phyloP scores from a whole-genome alignment of 2,113 vertebrate species.

The Sturnus vulgaris region DNA sequence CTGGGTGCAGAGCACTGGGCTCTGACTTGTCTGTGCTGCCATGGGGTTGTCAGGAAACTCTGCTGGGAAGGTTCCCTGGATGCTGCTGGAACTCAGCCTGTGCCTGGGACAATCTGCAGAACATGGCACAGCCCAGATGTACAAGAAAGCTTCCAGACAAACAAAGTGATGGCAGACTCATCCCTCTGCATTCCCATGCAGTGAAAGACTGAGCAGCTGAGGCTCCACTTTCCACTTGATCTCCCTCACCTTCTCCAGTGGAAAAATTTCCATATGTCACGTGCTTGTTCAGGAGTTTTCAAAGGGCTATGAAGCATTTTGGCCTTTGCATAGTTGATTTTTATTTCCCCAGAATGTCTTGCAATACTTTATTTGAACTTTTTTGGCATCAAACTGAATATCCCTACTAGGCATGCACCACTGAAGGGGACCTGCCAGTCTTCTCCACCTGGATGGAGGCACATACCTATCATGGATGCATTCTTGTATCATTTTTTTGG shows the following conservation, averaged over 20 bases:
- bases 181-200: background rate
- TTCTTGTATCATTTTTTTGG: background rate
- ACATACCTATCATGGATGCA: background rate
- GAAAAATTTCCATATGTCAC: background rate
- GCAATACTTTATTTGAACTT: background rate
- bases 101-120: background rate
- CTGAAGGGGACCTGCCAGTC: background rate
- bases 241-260: background rate
- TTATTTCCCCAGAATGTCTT: background rate
- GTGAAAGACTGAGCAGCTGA: background rate
- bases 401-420: background rate
- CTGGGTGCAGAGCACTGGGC: accelerated
- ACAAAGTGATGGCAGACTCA: background rate
- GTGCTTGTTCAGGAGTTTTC: background rate
- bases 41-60: accelerated
- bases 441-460: background rate
- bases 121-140: background rate
- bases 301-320: background rate
- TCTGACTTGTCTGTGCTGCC: background rate
- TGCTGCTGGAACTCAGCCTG: background rate
- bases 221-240: background rate
- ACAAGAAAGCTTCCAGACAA: background rate
- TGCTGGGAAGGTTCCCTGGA: background rate
- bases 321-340: background rate
- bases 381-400: background rate